Conservation (phyloP, 1,140 invertebrate species). For the Meteorus sp. region DNA sequence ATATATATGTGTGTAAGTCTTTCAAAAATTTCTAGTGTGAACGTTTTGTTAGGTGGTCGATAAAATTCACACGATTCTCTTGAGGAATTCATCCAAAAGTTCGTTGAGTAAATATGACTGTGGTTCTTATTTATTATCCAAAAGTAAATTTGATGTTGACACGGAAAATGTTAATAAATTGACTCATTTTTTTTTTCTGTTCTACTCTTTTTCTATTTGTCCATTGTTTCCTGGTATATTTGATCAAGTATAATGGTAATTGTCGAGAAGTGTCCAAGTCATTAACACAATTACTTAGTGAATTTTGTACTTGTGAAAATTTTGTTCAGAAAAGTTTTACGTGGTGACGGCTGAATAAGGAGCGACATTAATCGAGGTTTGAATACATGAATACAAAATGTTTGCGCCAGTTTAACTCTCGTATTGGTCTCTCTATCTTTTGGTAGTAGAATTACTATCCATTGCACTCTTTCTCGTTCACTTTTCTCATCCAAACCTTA, state of each 20-base stretch:
- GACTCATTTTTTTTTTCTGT: too few relatives aligned
- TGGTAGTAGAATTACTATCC: too few relatives aligned
- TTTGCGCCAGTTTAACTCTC: conserved; percentile 40
- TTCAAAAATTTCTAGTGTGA: too few relatives aligned
- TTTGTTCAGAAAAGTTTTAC: neutral
- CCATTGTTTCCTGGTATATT: neutral
- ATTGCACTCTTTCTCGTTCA: neutral
- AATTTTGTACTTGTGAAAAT: conserved; percentile 12
- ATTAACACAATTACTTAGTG: conserved; percentile 23
- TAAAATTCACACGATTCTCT: too few relatives aligned
- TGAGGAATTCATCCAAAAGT: too few relatives aligned
- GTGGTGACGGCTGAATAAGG: neutral
- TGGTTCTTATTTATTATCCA: too few relatives aligned
- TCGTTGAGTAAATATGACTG: too few relatives aligned
- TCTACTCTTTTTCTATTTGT: too few relatives aligned
- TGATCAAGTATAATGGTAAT: neutral
- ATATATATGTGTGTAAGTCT: too few relatives aligned
- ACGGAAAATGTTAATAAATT: too few relatives aligned
- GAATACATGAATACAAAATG: conserved; percentile 48
- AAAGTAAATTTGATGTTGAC: too few relatives aligned
- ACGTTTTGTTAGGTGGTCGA: too few relatives aligned
- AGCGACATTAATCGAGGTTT: conserved; percentile 26
- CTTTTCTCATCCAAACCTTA: conserved; percentile 6
- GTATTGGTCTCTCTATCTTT: neutral
- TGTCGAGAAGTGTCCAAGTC: neutral